Evolutionary conservation across 53 echinoderm and acorn worm species (phyloP), one percentile per base, ranked within the genome.

Genomic region (Astropecten irregularis): DNA sequence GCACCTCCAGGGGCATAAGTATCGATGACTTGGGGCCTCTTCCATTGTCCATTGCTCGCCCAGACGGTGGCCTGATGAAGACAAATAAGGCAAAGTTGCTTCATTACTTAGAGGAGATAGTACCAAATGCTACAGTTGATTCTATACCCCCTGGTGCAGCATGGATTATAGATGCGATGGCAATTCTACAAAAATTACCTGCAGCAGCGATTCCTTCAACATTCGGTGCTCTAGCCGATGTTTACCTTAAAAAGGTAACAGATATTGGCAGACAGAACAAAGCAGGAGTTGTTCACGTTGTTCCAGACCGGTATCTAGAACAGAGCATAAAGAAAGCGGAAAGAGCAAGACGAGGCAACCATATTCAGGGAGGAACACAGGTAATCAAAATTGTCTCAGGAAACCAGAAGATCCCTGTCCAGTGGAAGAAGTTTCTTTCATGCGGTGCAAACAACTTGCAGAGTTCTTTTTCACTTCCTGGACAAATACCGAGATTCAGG

Each of bases 121-220:
- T 40, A 23, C 40, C 60, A 20, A 42, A 36, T 57, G 6, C 71
- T 23, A 2, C 49, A 9, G 68, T 59, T 18, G 59, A 52, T 14
- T 33, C 25, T 0, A 26, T 59, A 16, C 72, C 88, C 13, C 27
- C 42, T 40, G 71, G 49, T 29, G 58, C 58, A 46, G 38, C 61
- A 7, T 82, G 82, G 82, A 54, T 88, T 9, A 54, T 82, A 18
- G 82, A 88, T 71, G 88, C 82, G 0, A 82, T 82, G 88, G 88
- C 88, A 20, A 44, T 82, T 38, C 27, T 82, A 13, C 82, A 88
- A 47, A 3, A 22, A 40, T 42, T 68, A 18, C 34, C 27, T 25
- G 18, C 23, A 19, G 44, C 40, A 33, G 39, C 32, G 3, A 62
- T 64, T 58, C 62, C 62, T 62, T 27, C 46, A 14, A 86, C 76